Percentiles rank a stretch among this genome's conserved stretches.
Evolutionary conservation across 1,140 invertebrate species (phyloP).

Genomic region (Brachionus sp.): DNA sequence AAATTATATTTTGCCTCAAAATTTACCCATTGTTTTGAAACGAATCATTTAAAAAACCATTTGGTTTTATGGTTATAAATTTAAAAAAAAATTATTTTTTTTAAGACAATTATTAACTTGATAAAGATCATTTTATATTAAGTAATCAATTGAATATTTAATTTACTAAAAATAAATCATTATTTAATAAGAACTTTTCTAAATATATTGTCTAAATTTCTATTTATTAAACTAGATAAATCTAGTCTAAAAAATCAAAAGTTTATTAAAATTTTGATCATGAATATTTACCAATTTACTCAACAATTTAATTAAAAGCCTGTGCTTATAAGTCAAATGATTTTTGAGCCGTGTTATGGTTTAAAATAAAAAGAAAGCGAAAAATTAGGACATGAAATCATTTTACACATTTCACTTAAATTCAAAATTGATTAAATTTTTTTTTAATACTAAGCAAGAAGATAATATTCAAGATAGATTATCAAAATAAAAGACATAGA

Average conservation of each 20-base stretch:
- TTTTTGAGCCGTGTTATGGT: neutral
- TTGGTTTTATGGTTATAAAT: neutral
- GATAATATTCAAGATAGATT: neutral
- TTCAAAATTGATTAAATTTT: neutral
- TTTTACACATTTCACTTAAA: neutral
- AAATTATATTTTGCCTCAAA: neutral
- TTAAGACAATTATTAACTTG: too few species aligned
- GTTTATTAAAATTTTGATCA: too few species aligned
- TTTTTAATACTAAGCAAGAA: neutral
- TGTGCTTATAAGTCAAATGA: neutral
- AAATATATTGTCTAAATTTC: too few species aligned
- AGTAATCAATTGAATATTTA: too few species aligned
- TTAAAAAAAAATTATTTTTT: neutral
- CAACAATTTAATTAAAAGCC: neutral
- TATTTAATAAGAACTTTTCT: too few species aligned
- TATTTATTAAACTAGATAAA: too few species aligned
- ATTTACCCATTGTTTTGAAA: neutral
- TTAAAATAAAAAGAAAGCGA: neutral
- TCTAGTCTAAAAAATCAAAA: too few species aligned
- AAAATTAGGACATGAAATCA: neutral
- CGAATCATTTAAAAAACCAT: neutral
- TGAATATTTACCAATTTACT: neutral
- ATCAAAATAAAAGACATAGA: neutral
- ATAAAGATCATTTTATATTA: too few species aligned
- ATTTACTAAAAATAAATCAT: too few species aligned